Conservation (phyloP, 2,888 invertebrate genomes). For the Dorcus parallelipipedus region DNA sequence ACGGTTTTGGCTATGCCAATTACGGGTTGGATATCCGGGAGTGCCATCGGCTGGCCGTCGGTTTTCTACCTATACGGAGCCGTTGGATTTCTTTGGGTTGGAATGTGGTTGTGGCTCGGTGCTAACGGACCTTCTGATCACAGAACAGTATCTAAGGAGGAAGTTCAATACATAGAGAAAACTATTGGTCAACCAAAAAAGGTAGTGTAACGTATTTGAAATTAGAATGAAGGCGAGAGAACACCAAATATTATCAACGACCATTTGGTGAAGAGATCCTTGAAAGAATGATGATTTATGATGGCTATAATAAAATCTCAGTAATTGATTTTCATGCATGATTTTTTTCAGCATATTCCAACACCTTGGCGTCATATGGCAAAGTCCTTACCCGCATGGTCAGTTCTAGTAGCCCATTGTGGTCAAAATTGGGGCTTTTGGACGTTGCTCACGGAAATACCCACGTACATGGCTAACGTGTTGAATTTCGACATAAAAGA, state of each 20-base stretch:
- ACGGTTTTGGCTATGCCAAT: conserved; percentile 70
- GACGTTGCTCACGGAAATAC: conserved; percentile 78
- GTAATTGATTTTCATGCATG: neutral
- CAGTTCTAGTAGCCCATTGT: conserved; percentile 67
- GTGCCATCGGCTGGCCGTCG: conserved; percentile 70
- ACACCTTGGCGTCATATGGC: conserved; percentile 76
- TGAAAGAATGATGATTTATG: neutral
- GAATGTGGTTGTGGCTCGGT: conserved; percentile 60
- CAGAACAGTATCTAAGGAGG: conserved; percentile 59
- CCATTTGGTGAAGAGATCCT: too few species aligned
- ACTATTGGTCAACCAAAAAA: neutral
- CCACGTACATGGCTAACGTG: conserved; percentile 73
- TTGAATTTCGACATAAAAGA: conserved; percentile 66
- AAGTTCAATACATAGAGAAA: conserved; percentile 64
- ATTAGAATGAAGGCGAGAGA: neutral
- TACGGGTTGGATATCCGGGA: conserved; percentile 69
- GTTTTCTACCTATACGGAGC: conserved; percentile 73
- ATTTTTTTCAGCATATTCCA: conserved; percentile 37
- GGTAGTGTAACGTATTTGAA: neutral
- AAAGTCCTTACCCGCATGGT: conserved; percentile 74
- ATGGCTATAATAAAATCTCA: neutral
- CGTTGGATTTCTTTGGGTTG: conserved; percentile 59
- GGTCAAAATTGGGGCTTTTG: conserved; percentile 80
- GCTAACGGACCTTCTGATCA: conserved; percentile 62
- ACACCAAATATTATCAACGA: neutral